These are phyloP conservation scores for Meiosimyza decipiens DNA, from an alignment of 2,888 invertebrate species.

Conservation along the genomic window DNA sequence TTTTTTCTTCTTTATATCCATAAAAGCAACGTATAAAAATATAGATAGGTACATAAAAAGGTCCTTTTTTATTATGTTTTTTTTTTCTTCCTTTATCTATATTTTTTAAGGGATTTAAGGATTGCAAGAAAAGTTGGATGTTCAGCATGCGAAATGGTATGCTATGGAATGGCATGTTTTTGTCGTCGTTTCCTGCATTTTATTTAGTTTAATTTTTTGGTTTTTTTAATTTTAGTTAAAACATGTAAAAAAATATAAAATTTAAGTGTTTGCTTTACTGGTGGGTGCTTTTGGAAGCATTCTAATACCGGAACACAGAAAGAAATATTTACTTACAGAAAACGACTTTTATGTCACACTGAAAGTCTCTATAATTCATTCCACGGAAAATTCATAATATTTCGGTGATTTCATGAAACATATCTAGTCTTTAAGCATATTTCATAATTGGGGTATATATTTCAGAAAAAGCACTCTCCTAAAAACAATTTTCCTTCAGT, in stretches of 20 bases:
- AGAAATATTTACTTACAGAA: no score
- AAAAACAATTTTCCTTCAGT: no score
- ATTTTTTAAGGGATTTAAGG: constrained; percentile 19
- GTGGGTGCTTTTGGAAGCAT: neutral
- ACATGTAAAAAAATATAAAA: neutral
- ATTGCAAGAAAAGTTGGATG: constrained; percentile 5
- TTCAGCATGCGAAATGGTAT: neutral
- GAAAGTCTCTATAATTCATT: no score
- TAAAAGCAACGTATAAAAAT: constrained; percentile 6
- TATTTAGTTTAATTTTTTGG: neutral
- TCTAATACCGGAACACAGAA: neutral
- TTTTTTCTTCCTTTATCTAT: constrained; percentile 15
- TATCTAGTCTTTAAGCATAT: neutral
- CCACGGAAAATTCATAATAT: no score
- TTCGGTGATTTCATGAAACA: no score
- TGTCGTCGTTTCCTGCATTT: neutral
- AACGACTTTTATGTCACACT: no score
- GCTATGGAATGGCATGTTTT: neutral
- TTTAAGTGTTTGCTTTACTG: neutral
- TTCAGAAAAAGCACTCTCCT: no score
- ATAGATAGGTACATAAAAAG: neutral
- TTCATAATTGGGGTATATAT: no score
- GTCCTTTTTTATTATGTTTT: neutral
- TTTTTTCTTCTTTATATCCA: constrained; percentile 20
- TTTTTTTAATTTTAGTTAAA: neutral